These are phyloP conservation scores for Adela reaumurella DNA, from an alignment of 2,888 invertebrate genomes.

Conservation along the genomic window DNA sequence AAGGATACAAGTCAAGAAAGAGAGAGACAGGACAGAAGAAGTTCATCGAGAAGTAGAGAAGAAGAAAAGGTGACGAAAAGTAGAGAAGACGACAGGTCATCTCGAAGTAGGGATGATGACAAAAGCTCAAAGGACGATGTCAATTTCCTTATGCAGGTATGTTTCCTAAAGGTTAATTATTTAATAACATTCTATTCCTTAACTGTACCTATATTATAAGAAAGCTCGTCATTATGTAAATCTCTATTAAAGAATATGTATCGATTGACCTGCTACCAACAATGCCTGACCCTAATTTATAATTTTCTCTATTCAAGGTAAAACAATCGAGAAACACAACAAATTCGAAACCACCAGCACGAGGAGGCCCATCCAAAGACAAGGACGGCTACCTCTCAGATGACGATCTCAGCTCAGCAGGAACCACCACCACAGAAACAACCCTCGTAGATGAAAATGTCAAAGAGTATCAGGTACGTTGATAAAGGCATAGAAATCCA, in stretches of 20 bases:
- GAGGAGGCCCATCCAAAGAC: slow-evolving; percentile 41
- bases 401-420: slow-evolving; percentile 49
- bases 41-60: slow-evolving; percentile 9
- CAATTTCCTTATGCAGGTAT: slow-evolving; percentile 49
- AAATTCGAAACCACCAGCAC: slow-evolving; percentile 32
- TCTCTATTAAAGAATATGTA: too few relatives aligned
- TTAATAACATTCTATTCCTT: too few relatives aligned
- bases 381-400: slow-evolving; percentile 42
- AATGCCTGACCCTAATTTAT: too few relatives aligned
- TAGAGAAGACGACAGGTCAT: slow-evolving; percentile 26
- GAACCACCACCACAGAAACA: slow-evolving; percentile 67
- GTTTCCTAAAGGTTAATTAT: background rate
- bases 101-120: slow-evolving; percentile 46
- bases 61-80: slow-evolving; percentile 22
- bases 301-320: too few relatives aligned
- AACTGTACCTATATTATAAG: too few relatives aligned
- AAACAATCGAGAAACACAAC: slow-evolving; percentile 35
- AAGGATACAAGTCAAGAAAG: slow-evolving; percentile 49
- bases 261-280: too few relatives aligned
- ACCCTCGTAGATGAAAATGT: slow-evolving; percentile 61
- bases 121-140: slow-evolving; percentile 43
- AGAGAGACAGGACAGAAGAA: slow-evolving; percentile 20
- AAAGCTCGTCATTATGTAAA: too few relatives aligned
- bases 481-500: too few relatives aligned
- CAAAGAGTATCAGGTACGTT: slow-evolving; percentile 51